Base-by-base conservation (phyloP, 2,888 invertebrate species). In the Thereva unica region DNA sequence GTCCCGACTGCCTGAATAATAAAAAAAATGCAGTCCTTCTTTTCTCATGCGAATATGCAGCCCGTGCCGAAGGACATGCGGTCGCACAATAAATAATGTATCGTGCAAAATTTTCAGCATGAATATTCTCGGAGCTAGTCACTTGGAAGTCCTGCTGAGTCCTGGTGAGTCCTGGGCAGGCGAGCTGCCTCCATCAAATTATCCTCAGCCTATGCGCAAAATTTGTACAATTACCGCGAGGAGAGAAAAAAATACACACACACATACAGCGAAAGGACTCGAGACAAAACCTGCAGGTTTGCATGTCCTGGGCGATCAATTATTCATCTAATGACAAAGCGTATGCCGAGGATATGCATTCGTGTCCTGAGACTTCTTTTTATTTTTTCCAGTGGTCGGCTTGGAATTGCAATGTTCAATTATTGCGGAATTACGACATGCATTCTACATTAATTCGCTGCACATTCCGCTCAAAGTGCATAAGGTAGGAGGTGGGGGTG, bases 251-350 rank as follows among this genome's bases (percentile, higher is more conserved):
- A 37, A n/a, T 4, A 6, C 10, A 10, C n/a, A n/a, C n/a, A n/a
- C n/a, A n/a, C n/a, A n/a, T n/a, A n/a, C n/a, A n/a, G n/a, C n/a
- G n/a, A n/a, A 56, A 56, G 41, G 12, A 49, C 40, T 59, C 8
- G 55, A n/a, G 12, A 47, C 37, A 47, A 37, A 50, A 37, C 47
- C 41, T 6, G n/a, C 47, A 34, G 38, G 50, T 50, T 61, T 61
- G 61, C 61, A 61, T 61, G 61, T 61, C 50, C 61, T 40, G 40
- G 41, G 50, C 50, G 50, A 61, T 61, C 61, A 61, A 61, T 61
- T 61, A 40, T 23, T 23, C 23, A 23, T 42, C 38, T 59, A 59
- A 61, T 61, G 49, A 41, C 50, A 50, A 61, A 49, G 40, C 49
- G 61, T 50, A 23, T 50, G 23, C 38, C 9, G 61, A 38, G 47